Base-by-base conservation (phyloP, 2,113 vertebrate species). In the Tinamus guttatus region DNA sequence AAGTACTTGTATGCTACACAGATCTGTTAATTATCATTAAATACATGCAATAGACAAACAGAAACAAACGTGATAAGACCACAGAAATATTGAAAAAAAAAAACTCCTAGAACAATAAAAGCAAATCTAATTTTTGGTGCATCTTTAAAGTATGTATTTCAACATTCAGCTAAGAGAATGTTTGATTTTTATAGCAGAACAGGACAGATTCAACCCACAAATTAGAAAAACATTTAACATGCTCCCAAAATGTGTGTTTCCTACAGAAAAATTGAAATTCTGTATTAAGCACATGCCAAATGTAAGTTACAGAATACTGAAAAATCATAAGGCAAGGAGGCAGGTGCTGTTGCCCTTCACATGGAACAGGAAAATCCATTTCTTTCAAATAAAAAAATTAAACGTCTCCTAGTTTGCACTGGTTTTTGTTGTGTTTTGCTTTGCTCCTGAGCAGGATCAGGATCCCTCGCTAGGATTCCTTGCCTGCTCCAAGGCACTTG, bases 11-110 rank as follows among this genome's bases (percentile, higher is more conserved):
- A 52, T 69, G 58, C 74, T 81, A 77, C 3, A 0, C 60, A 41
- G 62, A 69, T 81, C 52, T 79, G 56, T 62, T 93, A 90, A 94
- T 92, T 86, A 73, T 69, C 80, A 88, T 65, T 89, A 90, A 96
- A 88, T 41, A 78, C 36, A 52, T 20, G 30, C 80, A 68, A 52
- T 56, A 76, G 76, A 77, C 70, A 89, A 34, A 83, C 64, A 84
- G 10, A 24, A 17, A 52, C 5, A 54, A 41, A 86, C 60, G 64
- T 30, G 60, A 49, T 43, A 88, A 21, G 81, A 6, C 56, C 27
- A 84, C 32, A 58, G 43, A 20, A 43, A 18, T 28, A 24, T 28
- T 51, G 41, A 47, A 71, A 22, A 86, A 83, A 83, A 28, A 47
- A 30, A 54, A 15, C 30, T 64, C 34, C 85, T 38, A 24, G 3